Conservation (phyloP, 2,797 vertebrate species). For the Tiaroga cobitis region DNA sequence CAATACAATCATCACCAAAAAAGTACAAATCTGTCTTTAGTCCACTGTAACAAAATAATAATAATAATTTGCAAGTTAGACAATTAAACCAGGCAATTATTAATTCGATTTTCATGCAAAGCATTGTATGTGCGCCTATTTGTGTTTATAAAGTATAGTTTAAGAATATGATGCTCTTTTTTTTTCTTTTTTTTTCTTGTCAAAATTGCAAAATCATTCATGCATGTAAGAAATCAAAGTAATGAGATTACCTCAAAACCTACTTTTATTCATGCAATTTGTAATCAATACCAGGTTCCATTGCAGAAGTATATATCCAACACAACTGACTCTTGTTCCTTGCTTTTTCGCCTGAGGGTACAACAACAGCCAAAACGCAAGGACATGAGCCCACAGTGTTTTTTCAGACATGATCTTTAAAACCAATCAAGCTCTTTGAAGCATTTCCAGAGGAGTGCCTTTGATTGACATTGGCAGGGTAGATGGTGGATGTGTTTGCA, state of each 20-base stretch:
- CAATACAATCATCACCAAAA: neutral
- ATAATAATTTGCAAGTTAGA: neutral
- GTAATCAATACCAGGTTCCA: conserved; percentile 25
- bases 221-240: neutral
- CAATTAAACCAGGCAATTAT: neutral
- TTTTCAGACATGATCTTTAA: conserved; percentile 67
- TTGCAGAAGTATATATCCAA: conserved; percentile 5
- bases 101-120: neutral
- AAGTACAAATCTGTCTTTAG: neutral
- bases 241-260: neutral
- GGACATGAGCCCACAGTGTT: conserved; percentile 63
- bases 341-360: conserved; percentile 22
- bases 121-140: neutral
- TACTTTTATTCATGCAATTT: neutral
- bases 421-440: conserved; percentile 58
- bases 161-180: neutral
- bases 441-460: conserved; percentile 55
- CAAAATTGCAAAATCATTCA: neutral
- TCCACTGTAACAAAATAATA: neutral
- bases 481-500: conserved; percentile 65
- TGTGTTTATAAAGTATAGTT: neutral
- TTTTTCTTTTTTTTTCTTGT: neutral
- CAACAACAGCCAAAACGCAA: conserved; percentile 62
- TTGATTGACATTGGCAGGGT: conserved; percentile 71
- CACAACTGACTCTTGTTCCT: conserved; percentile 16